These are phyloP conservation scores for Pygocentrus nattereri DNA, from an alignment of 2,797 vertebrate species.

Conservation along the genomic window DNA sequence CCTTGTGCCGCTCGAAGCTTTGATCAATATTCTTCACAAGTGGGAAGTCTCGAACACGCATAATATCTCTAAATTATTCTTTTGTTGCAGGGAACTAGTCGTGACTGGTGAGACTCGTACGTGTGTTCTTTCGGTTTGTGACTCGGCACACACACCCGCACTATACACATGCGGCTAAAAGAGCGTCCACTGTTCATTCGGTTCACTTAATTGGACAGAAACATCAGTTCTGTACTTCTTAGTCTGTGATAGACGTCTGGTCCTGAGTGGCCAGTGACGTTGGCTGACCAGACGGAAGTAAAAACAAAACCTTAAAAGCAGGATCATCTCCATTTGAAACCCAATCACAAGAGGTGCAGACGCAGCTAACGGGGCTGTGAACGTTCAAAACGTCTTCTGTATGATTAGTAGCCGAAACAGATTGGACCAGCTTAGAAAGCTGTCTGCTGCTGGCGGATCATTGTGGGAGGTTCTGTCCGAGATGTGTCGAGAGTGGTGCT, in stretches of 20 bases:
- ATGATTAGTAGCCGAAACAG: slow-evolving; percentile 9
- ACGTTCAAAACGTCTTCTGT: background rate
- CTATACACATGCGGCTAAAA: background rate
- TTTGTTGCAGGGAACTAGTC: slow-evolving; percentile 12
- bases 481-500: too few species aligned
- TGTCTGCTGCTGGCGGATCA: slow-evolving; percentile 1
- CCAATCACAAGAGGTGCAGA: slow-evolving; percentile 5
- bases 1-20: slow-evolving; percentile 25
- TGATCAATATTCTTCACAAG: slow-evolving; percentile 52
- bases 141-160: background rate
- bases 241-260: background rate
- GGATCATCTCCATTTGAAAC: slow-evolving; percentile 13
- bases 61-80: slow-evolving; percentile 37
- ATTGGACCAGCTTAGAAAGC: slow-evolving; percentile 1
- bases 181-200: background rate
- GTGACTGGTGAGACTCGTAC: slow-evolving; percentile 7
- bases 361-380: slow-evolving; percentile 24
- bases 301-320: background rate
- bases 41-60: slow-evolving; percentile 30
- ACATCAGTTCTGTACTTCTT: background rate
- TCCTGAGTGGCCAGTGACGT: background rate
- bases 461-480: background rate
- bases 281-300: background rate
- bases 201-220: background rate
- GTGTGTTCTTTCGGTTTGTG: too few species aligned